Base-by-base conservation (phyloP, 2,113 vertebrate species). In the Chrysochloris asiatica region DNA sequence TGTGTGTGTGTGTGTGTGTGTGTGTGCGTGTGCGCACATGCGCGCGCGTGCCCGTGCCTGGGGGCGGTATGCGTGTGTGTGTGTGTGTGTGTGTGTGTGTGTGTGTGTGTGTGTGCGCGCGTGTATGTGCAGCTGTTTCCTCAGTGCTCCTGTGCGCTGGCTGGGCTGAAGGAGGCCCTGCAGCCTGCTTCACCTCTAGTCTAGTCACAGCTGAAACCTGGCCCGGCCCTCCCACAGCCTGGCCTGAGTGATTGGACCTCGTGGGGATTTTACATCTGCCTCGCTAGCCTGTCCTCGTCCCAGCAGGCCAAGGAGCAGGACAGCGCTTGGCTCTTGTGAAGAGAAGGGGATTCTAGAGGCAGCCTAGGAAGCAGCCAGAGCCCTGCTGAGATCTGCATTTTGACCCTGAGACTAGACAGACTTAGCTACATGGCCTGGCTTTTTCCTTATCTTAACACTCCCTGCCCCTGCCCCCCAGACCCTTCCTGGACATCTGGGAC, bases 121-220 rank as follows among this genome's bases (percentile, higher is more conserved):
- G 87, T 96, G 87, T 93, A 95, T 89, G 61, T 94, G 90, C 3
- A 1, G 93, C 87, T 93, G 87, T 95, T 83, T 81, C 75, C 94
- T 91, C 88, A 92, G 11, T 87, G 87, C 50, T 47, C 90, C 90
- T n/a, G 90, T 76, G 56, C 0, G 36, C 75, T 52, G 47, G 76
- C 83, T 48, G 56, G 76, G 86, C 76, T 69, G n/a, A 85, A 71
- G 83, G n/a, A 38, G 33, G 6, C 8, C 14, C 38, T 63, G 63
- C 41, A 84, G 85, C 87, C 24, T 17, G 3, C 87, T 77, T 75
- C 59, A 6, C 43, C 12, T 43, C 21, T 2, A 26, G 65, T 16
- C 17, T 65, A 82, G 65, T 63, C 61, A 12, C 52, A 43, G 50
- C 59, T 61, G 43, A 5, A 17, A 47, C 45, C 79, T 86, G 13